Percentiles rank a stretch among this genome's conserved stretches.
These are phyloP conservation scores for Oscheius sp. DNA, from an alignment of 2,888 invertebrate genomes.

Conservation along the genomic window DNA sequence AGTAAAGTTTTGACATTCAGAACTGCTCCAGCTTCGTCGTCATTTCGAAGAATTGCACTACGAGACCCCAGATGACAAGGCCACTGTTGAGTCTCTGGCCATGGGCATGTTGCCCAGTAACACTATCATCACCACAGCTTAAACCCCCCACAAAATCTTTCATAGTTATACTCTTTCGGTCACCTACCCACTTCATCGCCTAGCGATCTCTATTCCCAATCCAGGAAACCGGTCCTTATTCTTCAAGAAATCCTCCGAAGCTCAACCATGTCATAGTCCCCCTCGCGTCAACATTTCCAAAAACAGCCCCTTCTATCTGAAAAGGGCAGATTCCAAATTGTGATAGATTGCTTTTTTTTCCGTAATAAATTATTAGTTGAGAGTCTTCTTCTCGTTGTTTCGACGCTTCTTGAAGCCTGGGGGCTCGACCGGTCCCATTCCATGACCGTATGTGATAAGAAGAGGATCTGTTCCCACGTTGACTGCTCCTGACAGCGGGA, in stretches of 20 bases:
- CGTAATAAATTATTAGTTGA: conserved; percentile 1
- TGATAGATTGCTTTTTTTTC: too few relatives aligned
- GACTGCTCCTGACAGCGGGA: conserved; percentile 65
- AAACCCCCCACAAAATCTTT: neutral
- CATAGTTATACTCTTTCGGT: neutral
- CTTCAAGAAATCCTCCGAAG: neutral
- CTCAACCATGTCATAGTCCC: neutral
- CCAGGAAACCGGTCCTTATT: conserved; percentile 8
- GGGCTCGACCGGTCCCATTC: conserved; percentile 49
- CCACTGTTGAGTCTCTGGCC: conserved; percentile 16
- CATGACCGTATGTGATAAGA: conserved; percentile 66
- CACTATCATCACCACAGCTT: conserved; percentile 9
- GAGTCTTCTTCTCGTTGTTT: conserved; percentile 26
- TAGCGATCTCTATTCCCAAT: conserved; percentile 17
- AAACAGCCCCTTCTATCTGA: neutral
- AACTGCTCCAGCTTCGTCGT: conserved; percentile 16
- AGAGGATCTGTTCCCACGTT: conserved; percentile 68
- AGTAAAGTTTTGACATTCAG: neutral
- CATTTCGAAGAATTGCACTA: conserved; percentile 19
- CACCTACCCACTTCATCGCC: conserved; percentile 9
- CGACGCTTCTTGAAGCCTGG: conserved; percentile 41
- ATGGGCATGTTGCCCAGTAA: conserved; percentile 27
- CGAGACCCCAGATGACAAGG: conserved; percentile 20
- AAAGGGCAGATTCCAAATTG: neutral
- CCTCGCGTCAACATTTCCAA: neutral